Percentiles rank a stretch among this genome's conserved stretches.
Evolutionary conservation across 2,113 vertebrate species (phyloP).

Genomic region (Anolis carolinensis): DNA sequence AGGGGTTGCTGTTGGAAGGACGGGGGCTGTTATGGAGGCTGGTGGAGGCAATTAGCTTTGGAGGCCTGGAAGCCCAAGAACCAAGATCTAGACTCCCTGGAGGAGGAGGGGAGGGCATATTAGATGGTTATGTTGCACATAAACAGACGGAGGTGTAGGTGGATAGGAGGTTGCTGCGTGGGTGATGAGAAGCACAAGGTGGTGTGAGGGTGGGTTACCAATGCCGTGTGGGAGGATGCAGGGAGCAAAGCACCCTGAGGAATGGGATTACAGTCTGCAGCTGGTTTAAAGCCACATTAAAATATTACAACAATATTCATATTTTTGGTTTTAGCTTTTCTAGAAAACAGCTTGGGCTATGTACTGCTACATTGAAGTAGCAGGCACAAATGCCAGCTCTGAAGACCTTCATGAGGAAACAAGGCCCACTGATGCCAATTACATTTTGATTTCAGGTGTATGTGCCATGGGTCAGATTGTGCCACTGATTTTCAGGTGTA

Average conservation of each 20-base stretch:
- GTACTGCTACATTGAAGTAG: background rate
- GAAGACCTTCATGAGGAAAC: background rate
- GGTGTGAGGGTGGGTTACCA: background rate
- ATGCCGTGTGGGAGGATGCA: background rate
- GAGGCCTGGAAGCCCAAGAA: background rate
- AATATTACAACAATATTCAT: background rate
- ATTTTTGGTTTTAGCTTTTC: background rate
- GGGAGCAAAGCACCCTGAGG: background rate
- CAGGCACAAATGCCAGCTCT: background rate
- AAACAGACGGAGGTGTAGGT: conserved; percentile 13
- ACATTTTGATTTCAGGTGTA: background rate
- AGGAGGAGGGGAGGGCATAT: background rate
- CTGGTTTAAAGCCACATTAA: background rate
- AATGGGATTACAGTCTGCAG: background rate
- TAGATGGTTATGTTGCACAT: background rate
- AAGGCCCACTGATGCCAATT: background rate
- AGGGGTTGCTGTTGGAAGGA: background rate
- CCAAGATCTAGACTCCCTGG: background rate
- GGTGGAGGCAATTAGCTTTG: background rate
- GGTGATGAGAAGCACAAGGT: conserved; percentile 10
- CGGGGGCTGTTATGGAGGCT: no score
- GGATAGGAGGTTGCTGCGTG: conserved; percentile 14
- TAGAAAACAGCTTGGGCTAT: background rate
- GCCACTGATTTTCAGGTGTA: no score
- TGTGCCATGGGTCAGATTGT: no score